phyloP scores from a whole-genome alignment of 2,113 vertebrate genomes.

The Colossoma macropomum region DNA sequence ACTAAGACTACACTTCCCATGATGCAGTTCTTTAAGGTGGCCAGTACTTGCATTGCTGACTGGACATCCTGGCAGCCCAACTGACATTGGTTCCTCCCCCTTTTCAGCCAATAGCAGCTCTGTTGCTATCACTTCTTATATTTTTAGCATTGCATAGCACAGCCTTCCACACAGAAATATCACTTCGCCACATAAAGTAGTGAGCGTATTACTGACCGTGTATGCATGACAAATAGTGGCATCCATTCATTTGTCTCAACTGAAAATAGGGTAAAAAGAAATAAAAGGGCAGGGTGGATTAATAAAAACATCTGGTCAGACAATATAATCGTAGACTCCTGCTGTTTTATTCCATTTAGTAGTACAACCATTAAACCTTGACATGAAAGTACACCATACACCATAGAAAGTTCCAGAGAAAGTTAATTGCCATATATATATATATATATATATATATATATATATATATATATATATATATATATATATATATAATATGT shows the following conservation, averaged over 20 bases:
- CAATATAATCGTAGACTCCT: no score
- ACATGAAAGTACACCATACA: no score
- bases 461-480: no score
- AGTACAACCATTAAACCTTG: no score
- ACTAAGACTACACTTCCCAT: conserved; percentile 80
- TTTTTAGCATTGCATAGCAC: conserved; percentile 85
- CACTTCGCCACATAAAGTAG: conserved; percentile 58
- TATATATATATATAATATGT: no score
- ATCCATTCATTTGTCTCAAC: background rate
- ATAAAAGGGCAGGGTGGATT: no score
- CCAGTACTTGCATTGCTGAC: conserved; percentile 52
- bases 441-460: no score
- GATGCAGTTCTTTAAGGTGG: conserved; percentile 43
- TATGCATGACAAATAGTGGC: background rate
- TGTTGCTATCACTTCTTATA: conserved; percentile 92
- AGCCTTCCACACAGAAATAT: conserved; percentile 62
- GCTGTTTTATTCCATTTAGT: no score
- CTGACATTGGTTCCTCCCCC: conserved; percentile 63
- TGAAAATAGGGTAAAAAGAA: no score
- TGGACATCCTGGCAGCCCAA: conserved; percentile 63
- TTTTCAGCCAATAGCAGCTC: conserved; percentile 80
- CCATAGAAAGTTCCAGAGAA: no score
- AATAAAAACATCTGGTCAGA: no score
- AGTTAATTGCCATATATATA: no score
- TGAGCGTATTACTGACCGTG: background rate